These are phyloP conservation scores for Aotus griseimembra DNA, from an alignment of 2,797 vertebrate species.

Conservation along the genomic window DNA sequence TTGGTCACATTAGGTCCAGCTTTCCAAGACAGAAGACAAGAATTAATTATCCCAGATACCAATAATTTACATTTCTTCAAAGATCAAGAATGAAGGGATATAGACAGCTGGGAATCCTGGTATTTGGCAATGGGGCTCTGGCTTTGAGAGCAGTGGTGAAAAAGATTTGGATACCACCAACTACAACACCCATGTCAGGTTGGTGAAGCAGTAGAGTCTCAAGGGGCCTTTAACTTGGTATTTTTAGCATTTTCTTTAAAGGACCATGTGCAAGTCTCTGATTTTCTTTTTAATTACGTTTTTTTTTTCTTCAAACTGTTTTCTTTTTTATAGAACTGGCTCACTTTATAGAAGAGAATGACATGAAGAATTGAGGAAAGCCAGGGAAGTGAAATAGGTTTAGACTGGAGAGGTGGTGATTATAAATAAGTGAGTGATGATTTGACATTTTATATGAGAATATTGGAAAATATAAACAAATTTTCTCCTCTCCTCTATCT, in stretches of 20 bases:
- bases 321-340: neutral
- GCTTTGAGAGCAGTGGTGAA: neutral
- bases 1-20: neutral
- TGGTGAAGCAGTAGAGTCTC: neutral
- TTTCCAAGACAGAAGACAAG: neutral
- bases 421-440: neutral
- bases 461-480: neutral
- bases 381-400: neutral
- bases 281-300: neutral
- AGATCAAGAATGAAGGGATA: neutral
- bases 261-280: neutral
- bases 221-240: neutral
- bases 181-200: rapidly evolving
- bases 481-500: neutral
- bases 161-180: neutral
- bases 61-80: neutral
- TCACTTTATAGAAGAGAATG: neutral
- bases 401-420: neutral
- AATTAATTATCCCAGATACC: neutral
- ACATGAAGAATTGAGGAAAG: neutral
- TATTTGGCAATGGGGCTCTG: neutral
- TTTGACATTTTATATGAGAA: neutral
- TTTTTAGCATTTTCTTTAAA: neutral
- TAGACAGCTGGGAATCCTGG: neutral
- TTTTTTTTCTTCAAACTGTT: neutral